Evolutionary conservation across 2,888 invertebrate genomes (phyloP).

Genomic region (Ichneumoninae sp.): DNA sequence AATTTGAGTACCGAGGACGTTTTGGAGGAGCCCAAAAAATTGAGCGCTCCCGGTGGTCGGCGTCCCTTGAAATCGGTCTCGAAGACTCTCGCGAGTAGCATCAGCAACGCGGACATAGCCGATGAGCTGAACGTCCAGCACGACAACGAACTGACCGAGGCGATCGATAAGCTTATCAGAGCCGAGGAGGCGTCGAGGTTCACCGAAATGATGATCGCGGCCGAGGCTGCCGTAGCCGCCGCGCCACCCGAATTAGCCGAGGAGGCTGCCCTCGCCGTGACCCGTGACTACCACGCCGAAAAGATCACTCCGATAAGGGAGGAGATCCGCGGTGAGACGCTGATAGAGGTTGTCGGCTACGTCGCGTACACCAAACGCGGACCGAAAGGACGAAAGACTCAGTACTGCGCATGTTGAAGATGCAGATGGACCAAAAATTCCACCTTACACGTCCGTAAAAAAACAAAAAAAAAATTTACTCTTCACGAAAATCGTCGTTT

Average conservation of each 20-base stretch:
- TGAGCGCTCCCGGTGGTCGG: constrained; percentile 36
- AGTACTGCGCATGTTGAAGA: constrained; percentile 54
- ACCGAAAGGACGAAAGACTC: constrained; percentile 21
- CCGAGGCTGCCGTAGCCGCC: constrained; percentile 83
- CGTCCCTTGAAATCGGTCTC: constrained; percentile 63
- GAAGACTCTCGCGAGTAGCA: constrained; percentile 65
- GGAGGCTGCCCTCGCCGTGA: constrained; percentile 84
- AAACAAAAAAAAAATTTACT: not conserved
- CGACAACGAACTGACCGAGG: constrained; percentile 83
- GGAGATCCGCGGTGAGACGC: constrained; percentile 80
- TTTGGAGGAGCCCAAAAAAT: constrained; percentile 6
- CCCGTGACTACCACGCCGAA: constrained; percentile 80
- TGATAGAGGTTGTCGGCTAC: constrained; percentile 85
- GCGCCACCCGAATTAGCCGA: constrained; percentile 85
- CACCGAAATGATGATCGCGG: constrained; percentile 84
- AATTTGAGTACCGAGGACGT: constrained; percentile 58
- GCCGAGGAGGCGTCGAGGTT: constrained; percentile 84
- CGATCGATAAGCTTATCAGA: constrained; percentile 83
- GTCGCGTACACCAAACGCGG: constrained; percentile 84
- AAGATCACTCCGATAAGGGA: constrained; percentile 80
- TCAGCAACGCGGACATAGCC: constrained; percentile 69
- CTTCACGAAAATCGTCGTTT: not conserved
- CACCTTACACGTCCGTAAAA: not conserved
- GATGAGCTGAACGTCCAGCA: constrained; percentile 70
- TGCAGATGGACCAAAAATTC: not conserved